Evolutionary conservation across 2,797 vertebrate genomes (phyloP).

Genomic region (Manis crassicaudata): DNA sequence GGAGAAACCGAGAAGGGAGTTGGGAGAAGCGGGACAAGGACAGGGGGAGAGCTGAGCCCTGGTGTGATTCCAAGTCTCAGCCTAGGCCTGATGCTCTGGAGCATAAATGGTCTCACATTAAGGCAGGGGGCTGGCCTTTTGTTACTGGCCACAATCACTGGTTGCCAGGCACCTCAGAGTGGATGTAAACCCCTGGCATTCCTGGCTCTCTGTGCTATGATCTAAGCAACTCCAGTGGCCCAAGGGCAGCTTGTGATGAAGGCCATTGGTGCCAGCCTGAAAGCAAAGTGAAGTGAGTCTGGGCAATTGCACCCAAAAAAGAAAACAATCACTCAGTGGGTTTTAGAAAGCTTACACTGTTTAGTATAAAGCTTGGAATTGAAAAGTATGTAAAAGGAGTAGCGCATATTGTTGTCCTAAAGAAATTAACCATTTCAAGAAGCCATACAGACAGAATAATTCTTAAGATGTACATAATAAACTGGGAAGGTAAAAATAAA

Average conservation of each 20-base stretch:
- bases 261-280: background rate
- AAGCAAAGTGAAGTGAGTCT: background rate
- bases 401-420: background rate
- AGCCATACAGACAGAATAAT: background rate
- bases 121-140: background rate
- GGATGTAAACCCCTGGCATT: background rate
- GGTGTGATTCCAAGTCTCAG: background rate
- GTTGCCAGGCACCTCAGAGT: background rate
- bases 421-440: background rate
- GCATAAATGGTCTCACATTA: accelerated
- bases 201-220: background rate
- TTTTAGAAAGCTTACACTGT: background rate
- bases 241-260: background rate
- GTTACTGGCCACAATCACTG: background rate
- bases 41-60: background rate
- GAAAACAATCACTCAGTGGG: too few relatives aligned
- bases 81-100: background rate
- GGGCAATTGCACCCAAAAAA: background rate
- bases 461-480: background rate
- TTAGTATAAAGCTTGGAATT: background rate
- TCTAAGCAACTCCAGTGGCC: background rate
- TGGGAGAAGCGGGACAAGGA: background rate
- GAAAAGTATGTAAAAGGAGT: background rate
- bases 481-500: background rate
- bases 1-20: background rate